Base-by-base conservation (phyloP, 2,797 vertebrate species). In the Aselliscus stoliczkanus region DNA sequence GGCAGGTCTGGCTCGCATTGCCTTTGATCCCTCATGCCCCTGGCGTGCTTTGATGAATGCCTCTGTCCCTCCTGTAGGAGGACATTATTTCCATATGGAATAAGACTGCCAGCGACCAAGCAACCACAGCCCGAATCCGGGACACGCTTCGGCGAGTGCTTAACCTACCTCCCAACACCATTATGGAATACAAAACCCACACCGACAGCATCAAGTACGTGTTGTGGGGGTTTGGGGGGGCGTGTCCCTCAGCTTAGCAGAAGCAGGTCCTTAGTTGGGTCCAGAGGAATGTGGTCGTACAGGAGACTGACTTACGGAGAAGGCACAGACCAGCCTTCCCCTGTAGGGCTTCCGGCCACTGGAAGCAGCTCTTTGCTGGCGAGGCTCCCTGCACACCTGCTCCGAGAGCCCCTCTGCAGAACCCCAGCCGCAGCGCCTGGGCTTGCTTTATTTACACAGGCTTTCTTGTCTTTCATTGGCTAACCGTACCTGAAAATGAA, bases 141-240 rank as follows among this genome's bases (percentile, higher is more conserved):
- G 99, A 99, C 60, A 99, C 99, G 0, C 98, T 99, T 92, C 98
- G 99, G 62, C 98, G 99, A 62, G 99, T 99, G 97, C 98, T 99
- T 96, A 99, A 99, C 98, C 98, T 99, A 98, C 99, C 99, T 98
- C 99, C 99, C 97, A 99, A 99, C 98, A 99, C 99, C 97, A 98
- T 99, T 96, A 99, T 99, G 99, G 99, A 99, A 75, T 99, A 99
- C 90, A 99, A 99, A 98, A 99, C 99, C 44, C 99, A 99, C 98
- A 99, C 99, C 5, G 99, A 99, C 47, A 99, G 99, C 98, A 99
- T 99, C 98, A 99, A 99, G 99, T 99, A 98, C 52, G 99, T 99
- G 96, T 75, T 67, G 97, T 94, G 92, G 65, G 96, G 94, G 0
- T 0, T 88, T 93, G 97, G 92, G 96, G 80, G 97, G n/a, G 4